Conservation (phyloP, 2,888 invertebrate species). For the Ectemnius continuus region DNA sequence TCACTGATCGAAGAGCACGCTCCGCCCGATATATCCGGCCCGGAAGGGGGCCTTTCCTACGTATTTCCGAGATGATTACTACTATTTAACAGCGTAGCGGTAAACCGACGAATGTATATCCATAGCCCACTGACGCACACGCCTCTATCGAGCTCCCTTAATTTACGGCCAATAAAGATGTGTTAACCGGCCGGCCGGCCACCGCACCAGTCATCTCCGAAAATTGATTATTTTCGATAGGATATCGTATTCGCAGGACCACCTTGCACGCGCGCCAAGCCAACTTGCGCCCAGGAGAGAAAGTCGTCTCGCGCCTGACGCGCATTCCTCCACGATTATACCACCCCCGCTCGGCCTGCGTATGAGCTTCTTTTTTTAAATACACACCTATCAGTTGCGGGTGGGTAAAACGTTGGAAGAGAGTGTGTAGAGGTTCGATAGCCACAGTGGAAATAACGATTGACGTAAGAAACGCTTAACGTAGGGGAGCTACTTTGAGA, state of each 20-base stretch:
- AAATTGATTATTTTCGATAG: constrained; percentile 3
- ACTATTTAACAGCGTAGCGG: constrained; percentile 6
- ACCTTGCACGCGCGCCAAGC: too few relatives aligned
- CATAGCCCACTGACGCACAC: constrained; percentile 13
- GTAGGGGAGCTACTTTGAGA: too few relatives aligned
- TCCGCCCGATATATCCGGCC: constrained; percentile 9
- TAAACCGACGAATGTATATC: constrained; percentile 4
- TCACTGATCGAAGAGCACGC: constrained; percentile 28
- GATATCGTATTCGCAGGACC: too few relatives aligned
- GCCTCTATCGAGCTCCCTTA: constrained; percentile 3
- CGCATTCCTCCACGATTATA: too few relatives aligned
- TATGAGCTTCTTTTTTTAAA: too few relatives aligned
- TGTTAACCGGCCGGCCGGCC: not conserved
- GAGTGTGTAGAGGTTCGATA: too few relatives aligned
- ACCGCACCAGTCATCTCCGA: constrained; percentile 4
- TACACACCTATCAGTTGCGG: too few relatives aligned
- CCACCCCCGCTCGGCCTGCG: too few relatives aligned
- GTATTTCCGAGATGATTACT: constrained; percentile 12
- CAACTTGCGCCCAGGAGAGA: too few relatives aligned
- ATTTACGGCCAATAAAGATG: constrained; percentile 16
- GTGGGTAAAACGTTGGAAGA: too few relatives aligned
- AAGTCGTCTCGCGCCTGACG: too few relatives aligned
- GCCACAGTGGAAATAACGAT: too few relatives aligned
- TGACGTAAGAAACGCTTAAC: not conserved
- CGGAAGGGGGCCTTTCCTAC: constrained; percentile 4